Conservation (phyloP, 2,888 invertebrate species). For the Epistrophe grossulariae region DNA sequence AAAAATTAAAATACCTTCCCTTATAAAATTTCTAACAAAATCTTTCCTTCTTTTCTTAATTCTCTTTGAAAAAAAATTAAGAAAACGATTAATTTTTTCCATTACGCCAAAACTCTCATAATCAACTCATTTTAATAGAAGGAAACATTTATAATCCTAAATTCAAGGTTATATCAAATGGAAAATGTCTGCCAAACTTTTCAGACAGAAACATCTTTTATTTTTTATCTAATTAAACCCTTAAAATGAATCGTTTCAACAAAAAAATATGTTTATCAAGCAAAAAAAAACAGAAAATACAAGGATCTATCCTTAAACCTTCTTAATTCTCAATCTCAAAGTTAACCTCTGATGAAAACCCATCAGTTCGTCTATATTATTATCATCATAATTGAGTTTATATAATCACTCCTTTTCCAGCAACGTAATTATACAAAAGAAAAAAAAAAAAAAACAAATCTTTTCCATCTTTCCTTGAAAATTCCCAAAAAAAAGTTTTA, state of each 20-base stretch:
- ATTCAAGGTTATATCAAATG: neutral
- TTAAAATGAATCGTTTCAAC: neutral
- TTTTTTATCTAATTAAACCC: neutral
- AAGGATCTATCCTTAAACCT: neutral
- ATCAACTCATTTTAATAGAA: neutral
- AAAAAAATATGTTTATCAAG: neutral
- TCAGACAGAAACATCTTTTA: conserved; percentile 5
- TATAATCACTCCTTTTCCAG: conserved; percentile 33
- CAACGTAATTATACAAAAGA: conserved; percentile 33
- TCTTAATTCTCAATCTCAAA: neutral
- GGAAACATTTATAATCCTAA: neutral
- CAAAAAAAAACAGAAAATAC: neutral
- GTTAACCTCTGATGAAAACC: conserved; percentile 13
- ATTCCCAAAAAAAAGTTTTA: neutral
- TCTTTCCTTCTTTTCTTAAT: too few relatives aligned
- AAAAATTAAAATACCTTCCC: neutral
- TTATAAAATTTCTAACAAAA: neutral
- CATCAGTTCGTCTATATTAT: conserved; percentile 5
- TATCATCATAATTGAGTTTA: conserved; percentile 51
- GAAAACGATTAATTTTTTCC: neutral
- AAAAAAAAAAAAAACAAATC: neutral
- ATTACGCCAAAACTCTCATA: too few relatives aligned
- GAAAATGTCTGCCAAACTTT: conserved; percentile 9
- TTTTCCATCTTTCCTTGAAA: conserved; percentile 1
- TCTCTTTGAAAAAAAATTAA: neutral